Base-by-base conservation (phyloP, 2,888 invertebrate species). In the Gryllus longicercus region DNA sequence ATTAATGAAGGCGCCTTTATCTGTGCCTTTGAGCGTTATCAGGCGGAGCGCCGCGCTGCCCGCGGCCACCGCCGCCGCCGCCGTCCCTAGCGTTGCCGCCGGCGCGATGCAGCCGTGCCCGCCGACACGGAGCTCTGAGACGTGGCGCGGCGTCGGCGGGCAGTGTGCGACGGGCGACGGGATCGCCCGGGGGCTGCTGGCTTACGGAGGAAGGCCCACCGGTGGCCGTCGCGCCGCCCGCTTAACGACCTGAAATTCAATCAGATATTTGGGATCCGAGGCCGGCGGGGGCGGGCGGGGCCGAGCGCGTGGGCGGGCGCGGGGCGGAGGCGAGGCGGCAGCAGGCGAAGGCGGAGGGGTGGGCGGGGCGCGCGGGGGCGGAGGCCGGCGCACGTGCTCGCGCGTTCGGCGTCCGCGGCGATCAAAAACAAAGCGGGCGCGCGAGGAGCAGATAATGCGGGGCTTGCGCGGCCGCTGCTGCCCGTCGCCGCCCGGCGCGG, bases 1-100 rank as follows among this genome's bases (percentile, higher is more conserved):
- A 76, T 76, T 76, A 76, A 76, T 76, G 76, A 21, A 63, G 63
- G 63, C 76, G 76, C 23, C 76, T 76, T 76, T 21, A 76, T 76
- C 76, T 25, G 21, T 76, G 76, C 76, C 76, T 76, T 74, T 76
- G 76, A 76, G 63, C 63, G 63, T 63, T 63, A 63, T 63, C 63
- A 63, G 18, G 63, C 63, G 63, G 14, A 12, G 63, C 63, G 12
- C 63, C 3, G 2, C 3, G 63, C 25, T 3, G 51, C 51, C 18
- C 51, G 51, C 51, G 51, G 51, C 18, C 51, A 18, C 18, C 51
- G 51, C 51, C 51, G 25, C 25, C 25, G 25, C 25, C 25, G 25
- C 25, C 25, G 25, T 25, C 25, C 25, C 25, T 25, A 25, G 25
- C 25, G 25, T 25, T 25, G 25, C 25, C 25, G 25, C 25, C 25